Base-by-base conservation (phyloP, 2,888 invertebrate species). In the Bruchidius siliquastri region DNA sequence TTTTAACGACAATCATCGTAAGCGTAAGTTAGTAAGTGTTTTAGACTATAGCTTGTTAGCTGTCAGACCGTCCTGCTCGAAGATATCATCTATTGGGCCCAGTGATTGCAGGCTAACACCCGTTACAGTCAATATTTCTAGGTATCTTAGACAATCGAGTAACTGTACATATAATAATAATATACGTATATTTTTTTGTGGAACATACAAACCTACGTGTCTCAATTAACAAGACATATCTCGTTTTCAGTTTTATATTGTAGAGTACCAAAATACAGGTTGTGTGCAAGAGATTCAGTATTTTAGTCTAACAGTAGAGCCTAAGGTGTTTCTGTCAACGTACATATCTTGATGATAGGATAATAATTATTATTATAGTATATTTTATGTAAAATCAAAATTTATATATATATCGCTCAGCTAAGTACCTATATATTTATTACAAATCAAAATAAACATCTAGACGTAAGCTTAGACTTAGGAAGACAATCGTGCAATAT, bases 1-100 rank as follows among this genome's bases (percentile, higher is more conserved):
- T 86, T 85, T 79, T 79, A 49, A 82, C 82, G 86, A 86, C 86
- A 86, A 86, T 86, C 86, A 86, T 82, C 83, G 76, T 80, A 80
- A 78, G 74, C 78, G 77, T 79, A 79, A 79, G 75, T 74, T 74
- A 74, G 74, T 77, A 77, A 77, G 76, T 78, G 78, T 78, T 76
- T 68, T 75, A 75, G 75, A 75, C 73, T 74, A 20, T 49, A 49
- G 71, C 20, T 70, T 20, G 70, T 70, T 26, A 30, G 32, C 30
- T 20, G 22, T 73, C 72, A 77, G 77, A 74, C 77, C 77, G 77
- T 77, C 77, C 77, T 73, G 68, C 71, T 49, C 13, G 49, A 49
- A 49, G 18, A 49, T 6, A 30, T 6, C 3, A 30, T 30, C 8
- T 30, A 6, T 49, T 81, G 83, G 83, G 83, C 82, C 79, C 81